A percentile compares a stretch with the other conserved stretches of the same genome.
These are phyloP conservation scores for Coregonus suidteri DNA, from an alignment of 2,797 vertebrate species.

Conservation along the genomic window DNA sequence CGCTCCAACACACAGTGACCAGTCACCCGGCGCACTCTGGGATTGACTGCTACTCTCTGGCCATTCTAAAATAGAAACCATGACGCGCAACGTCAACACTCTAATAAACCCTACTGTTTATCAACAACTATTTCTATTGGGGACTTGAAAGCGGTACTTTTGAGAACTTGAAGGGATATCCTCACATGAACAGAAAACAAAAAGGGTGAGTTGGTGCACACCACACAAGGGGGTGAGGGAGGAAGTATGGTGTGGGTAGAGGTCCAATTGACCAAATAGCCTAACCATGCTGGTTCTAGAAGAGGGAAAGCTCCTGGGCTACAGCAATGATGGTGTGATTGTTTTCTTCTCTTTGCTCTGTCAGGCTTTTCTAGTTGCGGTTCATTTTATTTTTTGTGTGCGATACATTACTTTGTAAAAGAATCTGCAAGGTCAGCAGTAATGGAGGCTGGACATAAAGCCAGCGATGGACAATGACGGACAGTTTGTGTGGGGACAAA, in stretches of 20 bases:
- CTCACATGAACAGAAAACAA: background rate
- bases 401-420: constrained; percentile 1
- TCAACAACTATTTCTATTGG: background rate
- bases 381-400: constrained; percentile 8
- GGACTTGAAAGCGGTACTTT: background rate
- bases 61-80: constrained; percentile 35
- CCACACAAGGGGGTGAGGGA: background rate
- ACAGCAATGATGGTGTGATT: background rate
- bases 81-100: background rate
- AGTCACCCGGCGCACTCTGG: constrained; percentile 58
- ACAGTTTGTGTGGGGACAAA: background rate
- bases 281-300: background rate
- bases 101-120: background rate
- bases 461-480: background rate
- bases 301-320: background rate
- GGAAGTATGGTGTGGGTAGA: background rate
- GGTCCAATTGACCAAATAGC: background rate
- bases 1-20: constrained; percentile 12
- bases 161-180: background rate
- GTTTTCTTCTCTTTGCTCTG: background rate
- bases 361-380: constrained; percentile 5
- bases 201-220: background rate
- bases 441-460: constrained; percentile 31
- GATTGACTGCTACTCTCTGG: constrained; percentile 62
- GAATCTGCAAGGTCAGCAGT: constrained; percentile 31